Evolutionary conservation across 2,113 vertebrate species (phyloP).

Genomic region (Ictidomys tridecemlineatus): DNA sequence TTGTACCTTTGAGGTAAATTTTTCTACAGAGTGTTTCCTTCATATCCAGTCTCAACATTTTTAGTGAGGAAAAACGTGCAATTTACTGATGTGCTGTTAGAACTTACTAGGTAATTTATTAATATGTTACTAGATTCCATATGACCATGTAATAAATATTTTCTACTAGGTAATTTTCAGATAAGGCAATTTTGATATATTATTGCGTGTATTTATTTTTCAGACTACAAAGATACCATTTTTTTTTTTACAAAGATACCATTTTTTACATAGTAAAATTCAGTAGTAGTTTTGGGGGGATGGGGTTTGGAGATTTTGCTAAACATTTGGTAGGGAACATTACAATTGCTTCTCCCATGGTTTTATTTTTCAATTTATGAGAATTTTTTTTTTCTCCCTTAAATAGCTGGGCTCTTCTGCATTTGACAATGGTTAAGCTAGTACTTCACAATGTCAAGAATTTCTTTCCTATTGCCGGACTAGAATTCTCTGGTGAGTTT

Average conservation of each 20-base stretch:
- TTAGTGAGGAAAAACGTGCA: conserved; percentile 15
- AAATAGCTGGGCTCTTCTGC: conserved; percentile 96
- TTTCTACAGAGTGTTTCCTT: conserved; percentile 50
- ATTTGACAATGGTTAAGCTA: conserved; percentile 96
- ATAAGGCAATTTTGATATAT: neutral
- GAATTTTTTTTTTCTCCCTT: conserved; percentile 53
- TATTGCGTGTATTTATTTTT: conserved; percentile 16
- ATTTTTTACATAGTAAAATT: neutral
- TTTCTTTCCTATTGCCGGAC: conserved; percentile 96
- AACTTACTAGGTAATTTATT: neutral
- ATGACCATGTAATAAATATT: neutral
- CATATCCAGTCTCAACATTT: neutral
- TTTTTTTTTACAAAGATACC: neutral
- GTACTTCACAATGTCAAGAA: conserved; percentile 95
- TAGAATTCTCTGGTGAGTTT: conserved; percentile 94
- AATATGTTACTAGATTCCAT: neutral
- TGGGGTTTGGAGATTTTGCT: neutral
- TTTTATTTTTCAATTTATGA: conserved; percentile 36
- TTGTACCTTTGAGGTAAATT: conserved; percentile 44
- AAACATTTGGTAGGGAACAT: neutral
- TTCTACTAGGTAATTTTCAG: conserved; percentile 31
- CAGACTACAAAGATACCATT: neutral
- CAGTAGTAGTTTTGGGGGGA: neutral
- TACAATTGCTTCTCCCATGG: neutral
- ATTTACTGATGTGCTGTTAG: neutral